A percentile compares a stretch with the other conserved stretches of the same genome.
Evolutionary conservation across 2,113 vertebrate species (phyloP).

Genomic region (Poeciliopsis retropinna): DNA sequence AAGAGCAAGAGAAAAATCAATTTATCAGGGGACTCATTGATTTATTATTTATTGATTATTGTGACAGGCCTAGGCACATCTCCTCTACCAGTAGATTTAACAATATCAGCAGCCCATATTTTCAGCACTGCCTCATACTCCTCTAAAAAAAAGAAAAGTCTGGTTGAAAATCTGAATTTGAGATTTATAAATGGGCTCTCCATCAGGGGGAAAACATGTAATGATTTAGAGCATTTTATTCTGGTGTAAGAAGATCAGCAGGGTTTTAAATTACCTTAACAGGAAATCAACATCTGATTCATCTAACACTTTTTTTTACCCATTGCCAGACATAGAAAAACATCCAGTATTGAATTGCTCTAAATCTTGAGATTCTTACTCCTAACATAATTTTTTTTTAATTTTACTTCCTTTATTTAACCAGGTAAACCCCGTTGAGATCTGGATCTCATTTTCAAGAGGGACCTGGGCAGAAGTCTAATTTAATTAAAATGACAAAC

Average conservation of each 20-base stretch:
- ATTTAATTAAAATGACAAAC: constrained; percentile 50
- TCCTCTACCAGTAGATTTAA: neutral
- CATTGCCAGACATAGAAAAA: too few species aligned
- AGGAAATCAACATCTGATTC: neutral
- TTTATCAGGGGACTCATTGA: too few species aligned
- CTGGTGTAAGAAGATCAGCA: constrained; percentile 15
- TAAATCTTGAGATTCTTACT: constrained; percentile 48
- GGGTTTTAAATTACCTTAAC: neutral
- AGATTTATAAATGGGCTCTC: constrained; percentile 44
- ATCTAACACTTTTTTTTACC: neutral
- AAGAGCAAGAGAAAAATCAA: too few species aligned
- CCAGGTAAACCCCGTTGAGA: too few species aligned
- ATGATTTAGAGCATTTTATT: constrained; percentile 12
- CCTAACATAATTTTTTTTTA: constrained; percentile 22
- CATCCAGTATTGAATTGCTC: neutral
- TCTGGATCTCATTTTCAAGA: too few species aligned
- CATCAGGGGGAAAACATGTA: constrained; percentile 16
- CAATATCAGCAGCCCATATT: neutral
- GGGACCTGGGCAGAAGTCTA: too few species aligned
- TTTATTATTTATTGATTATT: too few species aligned
- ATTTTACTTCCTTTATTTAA: too few species aligned
- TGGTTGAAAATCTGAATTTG: constrained; percentile 32
- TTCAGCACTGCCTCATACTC: constrained; percentile 20
- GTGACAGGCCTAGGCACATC: too few species aligned
- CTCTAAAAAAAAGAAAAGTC: constrained; percentile 16